Evolutionary conservation across 2,113 vertebrate species (phyloP).

Genomic region (Phalacrocorax brasilianus): DNA sequence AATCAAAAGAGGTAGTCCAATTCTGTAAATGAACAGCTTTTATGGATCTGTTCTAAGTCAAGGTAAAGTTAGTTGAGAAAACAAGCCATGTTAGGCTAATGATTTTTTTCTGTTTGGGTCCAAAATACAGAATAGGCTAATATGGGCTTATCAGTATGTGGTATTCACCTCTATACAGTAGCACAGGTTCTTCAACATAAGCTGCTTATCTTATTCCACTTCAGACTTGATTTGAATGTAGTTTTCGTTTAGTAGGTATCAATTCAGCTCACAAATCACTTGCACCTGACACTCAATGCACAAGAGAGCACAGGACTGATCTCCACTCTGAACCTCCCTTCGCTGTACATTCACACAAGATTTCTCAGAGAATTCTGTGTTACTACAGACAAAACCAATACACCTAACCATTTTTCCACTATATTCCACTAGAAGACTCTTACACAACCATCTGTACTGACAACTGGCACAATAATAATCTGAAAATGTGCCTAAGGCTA

Average conservation of each 20-base stretch:
- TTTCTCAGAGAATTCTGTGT: not conserved
- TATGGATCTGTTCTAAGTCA: not conserved
- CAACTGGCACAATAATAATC: not conserved
- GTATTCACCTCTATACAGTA: not conserved
- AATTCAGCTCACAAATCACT: not conserved
- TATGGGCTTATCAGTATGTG: not conserved
- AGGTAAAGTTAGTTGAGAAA: not conserved
- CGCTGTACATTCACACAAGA: not conserved
- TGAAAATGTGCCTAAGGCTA: not conserved
- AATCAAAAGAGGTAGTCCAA: not conserved
- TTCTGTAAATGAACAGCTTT: not conserved
- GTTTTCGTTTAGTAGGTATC: not conserved
- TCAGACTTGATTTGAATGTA: not conserved
- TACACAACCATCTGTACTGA: not conserved
- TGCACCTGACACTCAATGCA: not conserved
- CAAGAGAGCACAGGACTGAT: not conserved
- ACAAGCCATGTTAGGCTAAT: not conserved
- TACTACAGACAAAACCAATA: not conserved
- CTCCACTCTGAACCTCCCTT: not conserved
- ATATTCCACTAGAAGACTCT: not conserved
- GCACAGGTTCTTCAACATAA: not conserved
- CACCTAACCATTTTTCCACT: not conserved
- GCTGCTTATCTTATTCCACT: not conserved
- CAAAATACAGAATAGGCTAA: not conserved
- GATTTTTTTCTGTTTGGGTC: not conserved